These are phyloP conservation scores for Agrypnia vestita DNA, from an alignment of 1,140 invertebrate genomes.

Conservation along the genomic window DNA sequence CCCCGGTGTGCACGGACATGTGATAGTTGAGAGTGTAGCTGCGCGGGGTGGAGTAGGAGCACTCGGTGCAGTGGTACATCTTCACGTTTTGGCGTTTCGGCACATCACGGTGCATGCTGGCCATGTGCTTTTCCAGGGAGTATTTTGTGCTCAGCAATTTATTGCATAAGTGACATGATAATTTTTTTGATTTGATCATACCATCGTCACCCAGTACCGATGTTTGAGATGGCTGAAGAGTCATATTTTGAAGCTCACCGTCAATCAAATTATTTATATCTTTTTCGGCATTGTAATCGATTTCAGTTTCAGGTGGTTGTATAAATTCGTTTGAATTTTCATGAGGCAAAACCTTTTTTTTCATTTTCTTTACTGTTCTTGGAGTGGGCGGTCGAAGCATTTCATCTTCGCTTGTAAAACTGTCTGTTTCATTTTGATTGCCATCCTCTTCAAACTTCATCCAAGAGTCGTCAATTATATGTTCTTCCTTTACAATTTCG, in stretches of 20 bases:
- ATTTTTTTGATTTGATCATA: not conserved
- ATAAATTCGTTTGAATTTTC: not conserved
- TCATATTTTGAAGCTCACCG: too few species aligned
- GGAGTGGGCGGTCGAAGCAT: not conserved
- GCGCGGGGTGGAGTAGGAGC: constrained; percentile 68
- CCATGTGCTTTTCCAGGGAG: constrained; percentile 49
- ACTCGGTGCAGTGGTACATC: constrained; percentile 67
- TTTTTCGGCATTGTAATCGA: too few species aligned
- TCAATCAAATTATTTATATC: too few species aligned
- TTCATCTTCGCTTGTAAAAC: not conserved
- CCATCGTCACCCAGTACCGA: too few species aligned
- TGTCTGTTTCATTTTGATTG: not conserved
- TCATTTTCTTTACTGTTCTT: constrained; percentile 10
- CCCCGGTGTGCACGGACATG: constrained; percentile 73
- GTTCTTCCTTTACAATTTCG: not conserved
- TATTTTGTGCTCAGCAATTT: constrained; percentile 44
- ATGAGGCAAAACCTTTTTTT: not conserved
- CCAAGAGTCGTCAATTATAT: not conserved
- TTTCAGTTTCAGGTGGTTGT: too few species aligned
- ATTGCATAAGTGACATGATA: constrained; percentile 44
- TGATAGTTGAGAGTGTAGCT: constrained; percentile 70
- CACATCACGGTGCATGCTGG: constrained; percentile 61
- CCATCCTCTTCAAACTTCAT: constrained; percentile 20
- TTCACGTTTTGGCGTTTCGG: constrained; percentile 65
- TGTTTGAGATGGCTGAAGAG: too few species aligned